Percentiles rank a stretch among this genome's conserved stretches.
phyloP scores from a whole-genome alignment of 2,113 vertebrate genomes.

The Sclerurus mexicanus region DNA sequence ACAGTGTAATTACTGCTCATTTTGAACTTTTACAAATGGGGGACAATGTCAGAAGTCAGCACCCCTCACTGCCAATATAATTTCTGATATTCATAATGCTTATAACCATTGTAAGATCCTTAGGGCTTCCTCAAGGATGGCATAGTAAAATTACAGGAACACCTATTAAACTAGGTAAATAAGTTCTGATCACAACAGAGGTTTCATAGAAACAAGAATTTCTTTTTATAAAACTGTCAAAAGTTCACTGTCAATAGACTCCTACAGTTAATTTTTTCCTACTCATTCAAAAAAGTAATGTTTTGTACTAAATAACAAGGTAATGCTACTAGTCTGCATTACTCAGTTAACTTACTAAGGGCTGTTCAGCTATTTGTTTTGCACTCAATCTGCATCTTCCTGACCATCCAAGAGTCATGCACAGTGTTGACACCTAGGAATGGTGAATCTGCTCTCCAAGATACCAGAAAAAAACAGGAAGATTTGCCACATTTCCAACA shows the following conservation, averaged over 20 bases:
- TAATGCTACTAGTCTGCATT: not conserved
- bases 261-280: not conserved
- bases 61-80: not conserved
- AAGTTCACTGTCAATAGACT: not conserved
- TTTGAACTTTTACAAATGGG: not conserved
- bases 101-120: not conserved
- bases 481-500: not conserved
- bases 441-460: not conserved
- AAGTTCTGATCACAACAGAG: not conserved
- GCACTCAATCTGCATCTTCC: not conserved
- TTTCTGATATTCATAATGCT: not conserved
- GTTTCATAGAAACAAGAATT: not conserved
- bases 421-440: not conserved
- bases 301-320: not conserved
- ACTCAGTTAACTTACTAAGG: not conserved
- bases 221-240: not conserved
- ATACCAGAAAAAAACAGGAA: not conserved
- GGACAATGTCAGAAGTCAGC: not conserved
- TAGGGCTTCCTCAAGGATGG: not conserved
- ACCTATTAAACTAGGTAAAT: not conserved
- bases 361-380: not conserved
- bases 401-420: not conserved
- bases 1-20: not conserved
- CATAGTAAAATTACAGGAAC: not conserved
- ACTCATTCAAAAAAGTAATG: not conserved